Evolutionary conservation across 2,113 vertebrate species (phyloP).

Genomic region (Mungos mungo): DNA sequence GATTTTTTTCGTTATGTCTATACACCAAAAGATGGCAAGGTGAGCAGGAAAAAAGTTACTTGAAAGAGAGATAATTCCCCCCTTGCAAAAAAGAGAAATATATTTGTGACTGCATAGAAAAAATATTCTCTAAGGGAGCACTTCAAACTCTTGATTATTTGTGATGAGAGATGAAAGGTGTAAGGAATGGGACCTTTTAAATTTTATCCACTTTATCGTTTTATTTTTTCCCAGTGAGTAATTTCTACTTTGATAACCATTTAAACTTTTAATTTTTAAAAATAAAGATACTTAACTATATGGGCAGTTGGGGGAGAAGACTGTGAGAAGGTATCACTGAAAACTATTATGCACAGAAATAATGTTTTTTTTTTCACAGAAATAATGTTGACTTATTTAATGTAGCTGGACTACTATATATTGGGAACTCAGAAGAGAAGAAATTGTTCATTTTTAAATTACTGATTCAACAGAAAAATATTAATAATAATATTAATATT

Average conservation of each 20-base stretch:
- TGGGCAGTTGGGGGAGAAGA: neutral
- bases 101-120: neutral
- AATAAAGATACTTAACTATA: neutral
- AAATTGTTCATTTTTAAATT: constrained; percentile 6
- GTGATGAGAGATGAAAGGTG: neutral
- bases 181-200: neutral
- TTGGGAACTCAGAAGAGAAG: neutral
- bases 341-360: neutral
- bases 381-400: neutral
- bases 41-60: neutral
- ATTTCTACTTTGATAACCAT: neutral
- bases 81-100: neutral
- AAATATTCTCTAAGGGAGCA: neutral
- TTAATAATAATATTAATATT: too few species aligned
- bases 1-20: neutral
- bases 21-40: neutral
- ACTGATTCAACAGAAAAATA: neutral
- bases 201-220: neutral
- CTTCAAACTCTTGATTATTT: neutral
- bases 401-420: neutral
- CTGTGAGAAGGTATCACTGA: neutral
- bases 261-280: neutral
- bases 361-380: neutral
- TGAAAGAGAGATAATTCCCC: neutral
- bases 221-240: neutral